These are phyloP conservation scores for Tuta absoluta DNA, from an alignment of 2,888 invertebrate species.

Conservation along the genomic window DNA sequence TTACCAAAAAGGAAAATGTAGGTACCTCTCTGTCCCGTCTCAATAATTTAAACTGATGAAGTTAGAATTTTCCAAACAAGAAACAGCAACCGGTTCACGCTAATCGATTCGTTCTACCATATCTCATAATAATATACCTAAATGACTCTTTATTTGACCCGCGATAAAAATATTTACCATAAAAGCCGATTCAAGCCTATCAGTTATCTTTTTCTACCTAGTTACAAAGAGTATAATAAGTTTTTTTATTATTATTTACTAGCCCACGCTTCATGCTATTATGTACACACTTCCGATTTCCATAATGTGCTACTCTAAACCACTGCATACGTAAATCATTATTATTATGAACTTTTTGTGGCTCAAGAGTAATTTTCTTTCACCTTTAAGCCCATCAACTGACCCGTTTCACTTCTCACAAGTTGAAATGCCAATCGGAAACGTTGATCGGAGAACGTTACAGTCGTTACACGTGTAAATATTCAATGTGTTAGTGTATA, in stretches of 20 bases:
- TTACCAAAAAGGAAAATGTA: not conserved
- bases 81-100: not conserved
- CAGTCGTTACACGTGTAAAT: slow-evolving; percentile 68
- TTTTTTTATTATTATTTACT: slow-evolving; percentile 47
- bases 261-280: slow-evolving; percentile 39
- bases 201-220: slow-evolving; percentile 34
- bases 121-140: slow-evolving; percentile 35
- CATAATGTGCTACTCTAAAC: slow-evolving; percentile 26
- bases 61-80: not conserved
- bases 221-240: slow-evolving; percentile 50
- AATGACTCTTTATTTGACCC: slow-evolving; percentile 39
- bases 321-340: slow-evolving; percentile 25
- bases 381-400: slow-evolving; percentile 24
- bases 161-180: slow-evolving; percentile 46
- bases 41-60: not conserved
- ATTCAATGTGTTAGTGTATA: slow-evolving; percentile 60
- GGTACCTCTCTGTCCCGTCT: not conserved
- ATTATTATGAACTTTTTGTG: slow-evolving; percentile 17
- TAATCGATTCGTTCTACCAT: not conserved
- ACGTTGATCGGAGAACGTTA: slow-evolving; percentile 58
- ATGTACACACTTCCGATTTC: slow-evolving; percentile 27
- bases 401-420: slow-evolving; percentile 57
- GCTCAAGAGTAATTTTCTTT: slow-evolving; percentile 19
- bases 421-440: slow-evolving; percentile 60
- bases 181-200: slow-evolving; percentile 46